phyloP scores from a whole-genome alignment of 2,888 invertebrate species.

The Trissonchulus latispiculum region DNA sequence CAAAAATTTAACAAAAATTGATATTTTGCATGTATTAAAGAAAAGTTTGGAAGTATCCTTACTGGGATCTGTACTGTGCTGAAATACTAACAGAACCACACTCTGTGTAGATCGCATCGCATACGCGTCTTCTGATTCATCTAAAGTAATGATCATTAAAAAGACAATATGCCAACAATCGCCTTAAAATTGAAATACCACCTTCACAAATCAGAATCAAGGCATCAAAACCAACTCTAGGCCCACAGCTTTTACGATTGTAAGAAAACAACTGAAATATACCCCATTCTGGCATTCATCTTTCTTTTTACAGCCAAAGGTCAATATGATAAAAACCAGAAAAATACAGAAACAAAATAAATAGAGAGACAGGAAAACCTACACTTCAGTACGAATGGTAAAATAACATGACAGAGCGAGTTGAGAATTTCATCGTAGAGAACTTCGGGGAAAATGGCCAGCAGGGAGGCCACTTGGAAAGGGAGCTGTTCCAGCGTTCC shows the following conservation, averaged over 20 bases:
- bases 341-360: not conserved
- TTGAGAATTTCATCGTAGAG: constrained; percentile 90
- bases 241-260: not conserved
- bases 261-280: not conserved
- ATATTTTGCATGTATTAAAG: too few relatives aligned
- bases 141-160: constrained; percentile 7
- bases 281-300: not conserved
- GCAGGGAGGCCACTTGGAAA: constrained; percentile 81
- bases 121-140: constrained; percentile 30
- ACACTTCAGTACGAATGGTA: constrained; percentile 72
- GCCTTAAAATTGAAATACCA: not conserved
- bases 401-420: constrained; percentile 81
- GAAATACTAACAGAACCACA: constrained; percentile 93
- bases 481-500: constrained; percentile 90
- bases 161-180: not conserved
- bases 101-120: constrained; percentile 46
- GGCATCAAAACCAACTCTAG: too few relatives aligned
- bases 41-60: too few relatives aligned
- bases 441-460: constrained; percentile 76
- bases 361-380: not conserved
- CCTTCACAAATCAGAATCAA: too few relatives aligned
- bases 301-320: not conserved
- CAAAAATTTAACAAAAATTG: too few relatives aligned
- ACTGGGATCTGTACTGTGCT: constrained; percentile 86
- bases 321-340: not conserved